These are phyloP conservation scores for Steinernema khuongi DNA, from an alignment of 1,140 invertebrate species.

Conservation along the genomic window DNA sequence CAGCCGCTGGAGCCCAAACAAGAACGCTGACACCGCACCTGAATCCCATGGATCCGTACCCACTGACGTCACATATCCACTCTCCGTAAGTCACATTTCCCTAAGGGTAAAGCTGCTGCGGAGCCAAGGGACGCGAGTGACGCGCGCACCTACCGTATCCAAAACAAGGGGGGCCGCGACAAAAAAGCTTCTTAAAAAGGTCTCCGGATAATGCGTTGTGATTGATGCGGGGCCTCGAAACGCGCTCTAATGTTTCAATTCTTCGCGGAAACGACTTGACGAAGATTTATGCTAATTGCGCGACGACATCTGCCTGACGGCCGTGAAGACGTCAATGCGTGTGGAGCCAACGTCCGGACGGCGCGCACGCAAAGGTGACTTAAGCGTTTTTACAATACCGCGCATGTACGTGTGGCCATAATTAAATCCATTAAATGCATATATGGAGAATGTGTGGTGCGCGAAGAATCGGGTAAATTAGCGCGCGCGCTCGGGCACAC, in stretches of 20 bases:
- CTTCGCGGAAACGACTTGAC: background rate
- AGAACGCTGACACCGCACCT: conserved; percentile 4
- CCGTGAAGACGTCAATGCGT: background rate
- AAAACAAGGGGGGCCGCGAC: no score
- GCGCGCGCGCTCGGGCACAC: background rate
- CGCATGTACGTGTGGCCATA: background rate
- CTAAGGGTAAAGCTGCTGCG: no score
- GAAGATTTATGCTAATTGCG: conserved; percentile 13
- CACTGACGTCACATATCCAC: background rate
- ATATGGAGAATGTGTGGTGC: background rate
- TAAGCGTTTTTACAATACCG: background rate
- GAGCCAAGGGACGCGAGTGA: no score
- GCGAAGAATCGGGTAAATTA: conserved; percentile 11
- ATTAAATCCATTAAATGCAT: conserved; percentile 13
- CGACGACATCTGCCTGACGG: conserved; percentile 14
- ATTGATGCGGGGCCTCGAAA: background rate
- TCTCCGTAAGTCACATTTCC: conserved; percentile 12
- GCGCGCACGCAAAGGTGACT: background rate
- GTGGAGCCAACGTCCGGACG: background rate
- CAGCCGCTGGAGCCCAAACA: conserved; percentile 3
- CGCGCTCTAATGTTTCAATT: conserved; percentile 3
- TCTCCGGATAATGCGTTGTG: background rate
- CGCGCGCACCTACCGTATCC: no score
- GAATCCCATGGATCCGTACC: conserved; percentile 6
- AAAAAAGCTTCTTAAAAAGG: background rate